Base-by-base conservation (phyloP, 37 sponge, comb jelly and placozoan genomes). In the Agelas oroides region DNA sequence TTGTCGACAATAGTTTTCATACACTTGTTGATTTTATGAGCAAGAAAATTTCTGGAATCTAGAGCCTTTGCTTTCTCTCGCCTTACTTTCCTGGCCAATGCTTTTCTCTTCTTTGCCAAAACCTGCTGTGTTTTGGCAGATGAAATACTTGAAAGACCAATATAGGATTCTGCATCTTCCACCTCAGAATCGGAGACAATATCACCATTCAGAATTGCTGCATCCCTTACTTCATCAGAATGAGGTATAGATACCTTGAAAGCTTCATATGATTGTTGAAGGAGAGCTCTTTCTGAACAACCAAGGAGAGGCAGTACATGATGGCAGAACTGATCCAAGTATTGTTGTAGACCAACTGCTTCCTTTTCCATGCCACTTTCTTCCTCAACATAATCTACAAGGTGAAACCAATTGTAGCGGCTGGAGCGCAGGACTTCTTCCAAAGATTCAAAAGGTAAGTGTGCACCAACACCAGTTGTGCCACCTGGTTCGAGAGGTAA, bases 171-270 rank as follows among this genome's bases (percentile, higher is more conserved):
- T 33, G 62, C 35, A 34, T 59, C 25, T 12, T 64, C 70, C 35
- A 25, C 19, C 57, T 80, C 81, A 41, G 76, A 75, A 11, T 75
- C 76, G 38, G 58, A 54, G 24, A 75, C 76, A 54, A 75, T 75
- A 15, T 75, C 76, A 30, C 58, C 58, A 80, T 65, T 80, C 25
- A 80, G 31, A 37, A 15, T 3, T 36, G 46, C 46, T n/a, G 79
- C 79, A 31, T 19, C 23, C 12, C 77, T 24, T 14, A 12, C 8
- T 56, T 15, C 58, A 19, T 56, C 18, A n/a, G 28, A 28, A 6
- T 59, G 21, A 19, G 18, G 58, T 5, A 17, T 21, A 57, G 14
- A 53, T 53, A 54, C n/a, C 16, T 21, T 13, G 55, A 33, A 56
- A 54, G 77, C 77, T 17, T 53, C 59, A 54, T 76, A 76, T 53